Base-by-base conservation (phyloP, 1,140 invertebrate genomes). In the Acromyrmex charruanus region DNA sequence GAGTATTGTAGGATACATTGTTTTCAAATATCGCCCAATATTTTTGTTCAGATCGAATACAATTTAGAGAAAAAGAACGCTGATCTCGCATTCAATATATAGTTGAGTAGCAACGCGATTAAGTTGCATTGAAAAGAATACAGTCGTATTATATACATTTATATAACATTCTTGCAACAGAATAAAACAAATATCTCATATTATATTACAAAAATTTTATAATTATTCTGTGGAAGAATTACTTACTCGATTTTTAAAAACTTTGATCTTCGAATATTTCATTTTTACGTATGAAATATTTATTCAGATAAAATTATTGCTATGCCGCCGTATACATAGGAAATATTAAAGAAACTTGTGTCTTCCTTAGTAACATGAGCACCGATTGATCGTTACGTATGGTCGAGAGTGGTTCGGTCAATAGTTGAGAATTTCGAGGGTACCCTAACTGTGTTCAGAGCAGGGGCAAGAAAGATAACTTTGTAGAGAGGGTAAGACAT, bases 401-500 rank as follows among this genome's bases (percentile, higher is more conserved):
- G 87, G 90, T 91, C 87, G 86, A 77, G 92, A 93, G 92, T 91
- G 93, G 86, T 92, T 93, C 89, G 93, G 93, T 94, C 93, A 93
- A 94, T 94, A 94, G 91, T 93, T 93, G 90, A 84, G 87, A 93
- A 93, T 93, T 93, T 92, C 91, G 91, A 90, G 87, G 90, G 93
- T 91, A 93, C 92, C 92, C 93, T 90, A 92, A 93, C 90, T 86
- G 85, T 88, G 88, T 90, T 90, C 87, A 89, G 93, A 91, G 93
- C 91, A 94, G 91, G 92, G 91, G 94, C 94, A 95, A 95, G 95
- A 95, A 95, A 95, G 94, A 95, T 95, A 95, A 95, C 94, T 95
- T 95, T 90, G 92, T 93, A 93, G 94, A 84, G 92, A 94, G 94
- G 94, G 94, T 94, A 95, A 95, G 95, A 95, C 93, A 92, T 92